Percentiles rank a stretch among this genome's conserved stretches.
These are phyloP conservation scores for Lasioglossum leucozonium DNA, from an alignment of 2,888 invertebrate species.

Conservation along the genomic window DNA sequence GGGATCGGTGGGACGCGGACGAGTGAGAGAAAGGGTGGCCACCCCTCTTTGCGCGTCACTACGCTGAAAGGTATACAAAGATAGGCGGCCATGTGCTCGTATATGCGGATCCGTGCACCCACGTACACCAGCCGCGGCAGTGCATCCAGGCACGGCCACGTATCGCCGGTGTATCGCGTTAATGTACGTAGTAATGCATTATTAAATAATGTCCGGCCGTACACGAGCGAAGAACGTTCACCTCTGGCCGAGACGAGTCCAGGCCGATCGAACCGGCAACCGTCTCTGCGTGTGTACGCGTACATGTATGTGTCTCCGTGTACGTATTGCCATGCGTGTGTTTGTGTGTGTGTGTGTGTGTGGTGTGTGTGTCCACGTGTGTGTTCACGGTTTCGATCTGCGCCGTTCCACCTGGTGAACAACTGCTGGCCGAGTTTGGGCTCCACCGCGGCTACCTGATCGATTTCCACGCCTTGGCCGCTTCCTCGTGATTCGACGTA, in stretches of 20 bases:
- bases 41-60: conserved; percentile 75
- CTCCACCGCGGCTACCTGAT: conserved; percentile 49
- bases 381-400: conserved; percentile 62
- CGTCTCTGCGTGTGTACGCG: not conserved
- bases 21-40: conserved; percentile 62
- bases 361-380: not conserved
- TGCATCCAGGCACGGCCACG: conserved; percentile 60
- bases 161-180: conserved; percentile 72
- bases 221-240: conserved; percentile 72
- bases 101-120: conserved; percentile 28
- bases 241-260: conserved; percentile 63
- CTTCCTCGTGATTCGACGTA: conserved; percentile 41
- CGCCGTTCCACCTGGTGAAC: conserved; percentile 60
- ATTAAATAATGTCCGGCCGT: conserved; percentile 74
- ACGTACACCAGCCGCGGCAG: conserved; percentile 25
- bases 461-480: conserved; percentile 53
- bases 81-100: conserved; percentile 54
- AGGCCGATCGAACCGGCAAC: conserved; percentile 59
- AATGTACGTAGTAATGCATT: conserved; percentile 75
- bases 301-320: not conserved
- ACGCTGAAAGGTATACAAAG: conserved; percentile 75
- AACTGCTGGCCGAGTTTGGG: conserved; percentile 70
- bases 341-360: not conserved
- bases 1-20: conserved; percentile 37
- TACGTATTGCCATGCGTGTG: not conserved